These are phyloP conservation scores for Entosphenus tridentatus DNA, from an alignment of 2,113 vertebrate species.

Conservation along the genomic window DNA sequence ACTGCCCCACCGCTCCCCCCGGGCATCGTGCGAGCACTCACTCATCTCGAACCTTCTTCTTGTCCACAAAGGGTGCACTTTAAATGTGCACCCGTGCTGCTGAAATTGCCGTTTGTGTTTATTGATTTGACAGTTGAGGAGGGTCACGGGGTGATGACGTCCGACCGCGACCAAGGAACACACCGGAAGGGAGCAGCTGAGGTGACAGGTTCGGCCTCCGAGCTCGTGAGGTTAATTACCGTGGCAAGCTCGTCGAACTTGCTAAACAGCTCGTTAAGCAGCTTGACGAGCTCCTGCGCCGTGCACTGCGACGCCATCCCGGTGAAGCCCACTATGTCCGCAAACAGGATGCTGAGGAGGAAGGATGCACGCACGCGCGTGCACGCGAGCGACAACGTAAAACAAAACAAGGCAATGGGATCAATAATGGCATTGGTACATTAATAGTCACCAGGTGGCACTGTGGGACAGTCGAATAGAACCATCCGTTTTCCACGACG, in stretches of 20 bases:
- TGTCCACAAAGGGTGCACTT: too few species aligned
- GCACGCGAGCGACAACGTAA: not conserved
- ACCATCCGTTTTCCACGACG: not conserved
- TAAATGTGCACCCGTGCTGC: too few species aligned
- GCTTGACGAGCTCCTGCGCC: conserved; percentile 86
- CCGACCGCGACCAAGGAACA: too few species aligned
- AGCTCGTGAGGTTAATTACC: conserved; percentile 22
- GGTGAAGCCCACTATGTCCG: conserved; percentile 85
- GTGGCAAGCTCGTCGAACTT: conserved; percentile 81
- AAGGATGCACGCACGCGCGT: not conserved
- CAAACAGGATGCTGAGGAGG: conserved; percentile 56
- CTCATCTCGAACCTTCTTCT: too few species aligned
- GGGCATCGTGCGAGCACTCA: too few species aligned
- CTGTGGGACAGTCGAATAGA: not conserved
- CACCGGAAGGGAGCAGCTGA: too few species aligned
- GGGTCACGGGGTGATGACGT: conserved; percentile 6
- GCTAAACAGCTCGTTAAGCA: conserved; percentile 74
- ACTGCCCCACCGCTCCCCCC: too few species aligned
- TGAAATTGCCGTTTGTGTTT: too few species aligned
- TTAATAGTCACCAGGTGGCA: not conserved
- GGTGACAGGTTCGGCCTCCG: too few species aligned
- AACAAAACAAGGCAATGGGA: not conserved
- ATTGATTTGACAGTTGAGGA: conserved; percentile 7
- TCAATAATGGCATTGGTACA: not conserved
- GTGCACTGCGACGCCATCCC: conserved; percentile 85